phyloP scores from a whole-genome alignment of 2,888 invertebrate species.

The Leistus spinibarbis region DNA sequence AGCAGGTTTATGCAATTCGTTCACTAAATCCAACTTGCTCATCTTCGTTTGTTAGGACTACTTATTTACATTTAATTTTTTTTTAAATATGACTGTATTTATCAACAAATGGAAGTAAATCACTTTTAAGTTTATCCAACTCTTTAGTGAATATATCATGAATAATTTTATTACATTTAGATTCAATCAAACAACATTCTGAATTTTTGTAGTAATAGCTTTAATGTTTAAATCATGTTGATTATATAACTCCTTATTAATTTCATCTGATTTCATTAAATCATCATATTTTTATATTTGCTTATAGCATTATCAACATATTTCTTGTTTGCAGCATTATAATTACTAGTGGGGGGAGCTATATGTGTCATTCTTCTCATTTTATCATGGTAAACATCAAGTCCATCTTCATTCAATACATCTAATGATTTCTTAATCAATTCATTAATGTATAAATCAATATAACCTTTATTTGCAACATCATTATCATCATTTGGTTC shows the following conservation, averaged over 20 bases:
- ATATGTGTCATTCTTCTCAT: not conserved
- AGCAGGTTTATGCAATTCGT: slow-evolving; percentile 52
- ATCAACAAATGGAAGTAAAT: too few relatives aligned
- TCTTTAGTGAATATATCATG: too few relatives aligned
- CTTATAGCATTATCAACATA: too few relatives aligned
- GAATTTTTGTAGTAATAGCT: not conserved
- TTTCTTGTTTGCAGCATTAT: not conserved
- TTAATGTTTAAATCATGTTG: not conserved
- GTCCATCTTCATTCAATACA: not conserved
- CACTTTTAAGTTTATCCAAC: too few relatives aligned
- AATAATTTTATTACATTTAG: too few relatives aligned
- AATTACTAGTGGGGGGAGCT: not conserved
- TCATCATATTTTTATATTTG: not conserved
- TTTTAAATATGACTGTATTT: too few relatives aligned
- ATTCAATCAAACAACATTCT: not conserved
- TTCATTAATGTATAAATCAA: not conserved
- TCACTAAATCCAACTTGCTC: slow-evolving; percentile 36
- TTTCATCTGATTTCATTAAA: not conserved
- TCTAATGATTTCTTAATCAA: not conserved
- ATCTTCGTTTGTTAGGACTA: too few relatives aligned
- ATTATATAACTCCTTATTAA: not conserved
- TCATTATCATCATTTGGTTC: not conserved
- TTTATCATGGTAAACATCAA: not conserved
- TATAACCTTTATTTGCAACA: slow-evolving; percentile 14
- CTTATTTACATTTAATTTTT: too few relatives aligned